Evolutionary conservation across 2,888 invertebrate species (phyloP).

Genomic region (Abrostola tripartita): DNA sequence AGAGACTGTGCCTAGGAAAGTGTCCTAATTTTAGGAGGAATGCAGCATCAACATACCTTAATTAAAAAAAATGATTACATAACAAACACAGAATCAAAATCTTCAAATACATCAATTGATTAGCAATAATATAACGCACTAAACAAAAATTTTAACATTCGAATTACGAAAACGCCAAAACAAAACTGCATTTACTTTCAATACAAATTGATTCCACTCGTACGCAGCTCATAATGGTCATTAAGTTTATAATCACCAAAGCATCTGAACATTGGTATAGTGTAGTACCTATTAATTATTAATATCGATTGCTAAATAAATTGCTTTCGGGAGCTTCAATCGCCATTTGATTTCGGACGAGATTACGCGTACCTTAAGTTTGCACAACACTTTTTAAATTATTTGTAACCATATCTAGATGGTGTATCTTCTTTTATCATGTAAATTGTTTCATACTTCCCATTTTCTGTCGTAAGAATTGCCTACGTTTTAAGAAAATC

Average conservation of each 20-base stretch:
- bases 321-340: constrained; percentile 13
- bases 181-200: constrained; percentile 30
- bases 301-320: constrained; percentile 34
- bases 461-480: too few species aligned
- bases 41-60: too few species aligned
- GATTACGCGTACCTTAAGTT: neutral
- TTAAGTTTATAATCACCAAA: constrained; percentile 24
- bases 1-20: too few species aligned
- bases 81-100: too few species aligned
- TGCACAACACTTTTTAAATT: too few species aligned
- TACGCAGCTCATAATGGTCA: constrained; percentile 15
- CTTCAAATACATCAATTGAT: neutral
- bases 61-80: too few species aligned
- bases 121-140: neutral
- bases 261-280: constrained; percentile 36
- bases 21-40: too few species aligned
- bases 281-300: constrained; percentile 50
- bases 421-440: too few species aligned
- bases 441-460: too few species aligned
- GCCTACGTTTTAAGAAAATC: too few species aligned
- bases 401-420: too few species aligned
- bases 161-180: constrained; percentile 28
- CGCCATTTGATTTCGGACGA: constrained; percentile 3
- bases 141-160: neutral
- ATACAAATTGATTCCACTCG: constrained; percentile 30